Evolutionary conservation across 2,888 invertebrate genomes (phyloP).

Genomic region (Lingula anatina): DNA sequence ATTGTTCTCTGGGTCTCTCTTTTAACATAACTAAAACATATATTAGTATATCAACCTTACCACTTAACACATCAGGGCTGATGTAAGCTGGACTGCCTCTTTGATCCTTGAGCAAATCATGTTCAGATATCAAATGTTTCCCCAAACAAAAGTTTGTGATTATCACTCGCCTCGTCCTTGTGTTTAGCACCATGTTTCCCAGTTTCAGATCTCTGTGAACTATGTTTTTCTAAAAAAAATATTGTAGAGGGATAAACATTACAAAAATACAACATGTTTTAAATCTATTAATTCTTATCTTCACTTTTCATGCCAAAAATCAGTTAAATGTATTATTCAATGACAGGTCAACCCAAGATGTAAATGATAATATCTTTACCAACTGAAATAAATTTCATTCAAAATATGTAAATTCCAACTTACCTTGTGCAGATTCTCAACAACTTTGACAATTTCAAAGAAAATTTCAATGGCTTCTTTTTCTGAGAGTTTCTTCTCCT

Average conservation of each 20-base stretch:
- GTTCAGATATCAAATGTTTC: slow-evolving; percentile 68
- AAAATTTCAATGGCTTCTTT: slow-evolving; percentile 70
- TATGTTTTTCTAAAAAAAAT: slow-evolving; percentile 63
- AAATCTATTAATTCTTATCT: no score
- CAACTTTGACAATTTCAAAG: slow-evolving; percentile 69
- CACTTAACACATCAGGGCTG: slow-evolving; percentile 72
- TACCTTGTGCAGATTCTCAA: slow-evolving; percentile 69
- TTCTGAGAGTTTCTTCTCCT: slow-evolving; percentile 70
- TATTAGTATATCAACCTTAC: no score
- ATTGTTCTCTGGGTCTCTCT: no score
- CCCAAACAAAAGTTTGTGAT: slow-evolving; percentile 75
- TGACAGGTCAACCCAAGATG: no score
- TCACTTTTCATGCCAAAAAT: no score
- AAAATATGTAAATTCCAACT: no score
- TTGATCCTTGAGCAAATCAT: slow-evolving; percentile 69
- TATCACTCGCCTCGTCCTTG: slow-evolving; percentile 60
- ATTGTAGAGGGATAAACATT: no score
- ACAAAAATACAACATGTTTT: no score
- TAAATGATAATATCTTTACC: no score
- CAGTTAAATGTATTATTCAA: no score
- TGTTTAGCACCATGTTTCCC: slow-evolving; percentile 71
- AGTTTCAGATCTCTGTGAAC: slow-evolving; percentile 74
- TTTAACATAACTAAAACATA: no score
- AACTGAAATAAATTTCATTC: no score
- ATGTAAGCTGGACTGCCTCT: slow-evolving; percentile 77